Evolutionary conservation across 2,797 vertebrate genomes (phyloP), one percentile per base, ranked within the genome.

Genomic region (Numenius phaeopus): DNA sequence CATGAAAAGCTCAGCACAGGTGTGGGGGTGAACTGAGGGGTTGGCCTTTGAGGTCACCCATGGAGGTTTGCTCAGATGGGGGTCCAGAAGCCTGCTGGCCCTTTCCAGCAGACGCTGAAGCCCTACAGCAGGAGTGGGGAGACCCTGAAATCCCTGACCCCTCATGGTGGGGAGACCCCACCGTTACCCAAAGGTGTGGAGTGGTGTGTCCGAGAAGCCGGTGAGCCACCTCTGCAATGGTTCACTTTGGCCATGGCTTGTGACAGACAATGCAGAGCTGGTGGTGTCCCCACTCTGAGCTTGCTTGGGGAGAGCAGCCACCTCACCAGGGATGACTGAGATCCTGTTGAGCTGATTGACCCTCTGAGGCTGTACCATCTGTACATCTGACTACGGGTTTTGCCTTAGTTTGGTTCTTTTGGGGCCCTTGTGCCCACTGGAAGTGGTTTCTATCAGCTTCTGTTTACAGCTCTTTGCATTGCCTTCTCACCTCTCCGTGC

Each of bases 381-480:
- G 1, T 55, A 8, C 9, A 26, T 16, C 16, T n/a, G 4, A 24
- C 9, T 37, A 1, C 4, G 4, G 1, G 1, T 12, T 87, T 49
- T 70, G 22, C 22, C 76, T 69, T 30, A 66, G 6, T 72, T 55
- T 7, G 2, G 37, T 30, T 20, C 7, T 76, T 86, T 40, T 0
- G 0, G 26, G 46, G 2, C 16, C 20, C 6, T 50, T n/a, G 32
- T 86, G 7, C 15, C 47, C 62, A 14, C 54, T 87, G 66, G 7
- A 80, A 11, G 9, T 4, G 12, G 7, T 8, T 90, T 29, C 19
- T 69, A 8, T 11, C 22, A 49, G 62, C 7, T 83, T 4, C 7
- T 30, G 30, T n/a, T 75, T 64, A 49, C 37, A 0, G 0, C 44
- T 49, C 15, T 69, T 42, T 26, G 20, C 5, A 1, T 8, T 32